Base-by-base conservation (phyloP, 2,888 invertebrate genomes). In the Bellardia pandia region DNA sequence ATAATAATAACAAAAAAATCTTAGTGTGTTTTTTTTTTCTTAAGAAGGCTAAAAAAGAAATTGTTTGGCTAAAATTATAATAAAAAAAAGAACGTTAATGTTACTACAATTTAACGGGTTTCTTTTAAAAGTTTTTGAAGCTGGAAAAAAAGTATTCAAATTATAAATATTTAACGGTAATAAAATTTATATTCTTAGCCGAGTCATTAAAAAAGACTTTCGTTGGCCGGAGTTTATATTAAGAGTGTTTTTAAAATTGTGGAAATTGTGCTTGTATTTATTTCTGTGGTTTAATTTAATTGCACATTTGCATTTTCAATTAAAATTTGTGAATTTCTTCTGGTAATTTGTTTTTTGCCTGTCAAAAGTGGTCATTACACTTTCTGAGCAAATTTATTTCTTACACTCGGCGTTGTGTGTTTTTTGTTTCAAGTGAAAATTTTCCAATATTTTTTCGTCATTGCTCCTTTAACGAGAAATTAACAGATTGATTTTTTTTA, bases 321-420 rank as follows among this genome's bases (percentile, higher is more conserved):
- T 64, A 80, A 80, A 80, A 56, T 42, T 69, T 58, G 23, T 77
- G 37, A 23, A 23, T 45, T 51, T 69, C 42, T 51, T 48, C 37
- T 56, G 16, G 7, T 13, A 53, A 53, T 2, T 40, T 77, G 30
- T 51, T 58, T 40, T 64, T 33, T 4, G 37, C 42, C 64, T 66
- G 33, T 60, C 66, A 40, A 64, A 83, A 86, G 83, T 85, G 86
- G 62, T 75, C 84, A 81, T 85, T 82, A 87, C 78, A 82, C 78
- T 82, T 78, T 75, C 45, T 5, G 45, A 69, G 45, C 16, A n/a
- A 62, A 71, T 48, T 78, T 69, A 7, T 45, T 85, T 45, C 51
- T 51, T 79, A 2, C 60, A 51, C 33, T 53, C 16, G 4, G 64
- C 56, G 71, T 72, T 30, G 23, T 23, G 23, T 81, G 76, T 42